A percentile compares a stretch with the other conserved stretches of the same genome.
Evolutionary conservation across 2,888 invertebrate genomes (phyloP).

Genomic region (Amphipoea oculea): DNA sequence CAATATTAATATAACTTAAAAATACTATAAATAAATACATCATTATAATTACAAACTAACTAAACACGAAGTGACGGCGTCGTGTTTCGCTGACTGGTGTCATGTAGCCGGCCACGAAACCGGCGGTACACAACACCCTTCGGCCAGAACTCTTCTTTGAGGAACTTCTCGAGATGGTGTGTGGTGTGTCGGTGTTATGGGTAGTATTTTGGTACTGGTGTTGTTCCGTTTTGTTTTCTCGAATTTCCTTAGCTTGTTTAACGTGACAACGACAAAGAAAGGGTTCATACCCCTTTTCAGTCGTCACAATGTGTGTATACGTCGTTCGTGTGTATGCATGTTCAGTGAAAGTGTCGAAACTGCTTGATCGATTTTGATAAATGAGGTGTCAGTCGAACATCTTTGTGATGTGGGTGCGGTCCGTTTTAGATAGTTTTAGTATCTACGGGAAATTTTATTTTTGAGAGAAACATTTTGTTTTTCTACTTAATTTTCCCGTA

Average conservation of each 20-base stretch:
- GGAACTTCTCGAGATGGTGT: too few relatives aligned
- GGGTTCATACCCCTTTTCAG: conserved; percentile 5
- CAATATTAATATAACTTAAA: too few relatives aligned
- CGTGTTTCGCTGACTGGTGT: too few relatives aligned
- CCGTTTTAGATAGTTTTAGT: conserved; percentile 17
- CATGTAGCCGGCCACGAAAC: too few relatives aligned
- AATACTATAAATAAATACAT: too few relatives aligned
- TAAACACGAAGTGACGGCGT: too few relatives aligned
- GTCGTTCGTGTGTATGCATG: not conserved
- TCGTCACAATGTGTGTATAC: not conserved
- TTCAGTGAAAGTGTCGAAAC: conserved; percentile 37
- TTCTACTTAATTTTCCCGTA: not conserved
- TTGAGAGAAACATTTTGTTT: not conserved
- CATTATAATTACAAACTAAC: too few relatives aligned
- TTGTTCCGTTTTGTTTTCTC: conserved; percentile 33
- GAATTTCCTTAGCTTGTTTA: conserved; percentile 32
- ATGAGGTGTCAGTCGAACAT: conserved; percentile 39
- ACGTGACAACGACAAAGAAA: not conserved
- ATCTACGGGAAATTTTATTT: not conserved
- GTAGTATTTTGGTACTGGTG: conserved; percentile 50
- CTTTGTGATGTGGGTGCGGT: conserved; percentile 35
- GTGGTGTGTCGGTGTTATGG: too few relatives aligned
- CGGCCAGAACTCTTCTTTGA: too few relatives aligned
- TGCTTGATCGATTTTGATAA: conserved; percentile 53
- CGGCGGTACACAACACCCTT: too few relatives aligned